A percentile compares a stretch with the other conserved stretches of the same genome.
Conservation (phyloP, 23 tunicate species). For the Styela clava region DNA sequence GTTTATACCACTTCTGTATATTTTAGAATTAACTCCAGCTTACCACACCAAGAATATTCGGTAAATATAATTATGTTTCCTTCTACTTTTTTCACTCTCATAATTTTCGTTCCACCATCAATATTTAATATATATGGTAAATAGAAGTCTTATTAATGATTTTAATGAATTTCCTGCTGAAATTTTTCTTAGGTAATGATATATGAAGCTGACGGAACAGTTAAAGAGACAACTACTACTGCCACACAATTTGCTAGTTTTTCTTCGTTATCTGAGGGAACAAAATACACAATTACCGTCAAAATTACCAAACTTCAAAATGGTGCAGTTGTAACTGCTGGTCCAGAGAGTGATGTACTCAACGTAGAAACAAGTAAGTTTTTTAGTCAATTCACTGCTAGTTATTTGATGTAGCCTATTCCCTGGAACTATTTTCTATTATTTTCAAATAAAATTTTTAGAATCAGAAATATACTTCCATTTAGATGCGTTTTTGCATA, state of each 20-base stretch:
- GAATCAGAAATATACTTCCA: too few species aligned
- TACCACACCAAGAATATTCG: neutral
- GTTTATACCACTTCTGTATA: neutral
- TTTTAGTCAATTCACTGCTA: too few species aligned
- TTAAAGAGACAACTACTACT: neutral
- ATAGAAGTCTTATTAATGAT: too few species aligned
- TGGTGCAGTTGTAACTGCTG: neutral
- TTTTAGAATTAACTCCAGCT: neutral
- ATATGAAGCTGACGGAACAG: neutral
- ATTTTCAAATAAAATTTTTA: too few species aligned
- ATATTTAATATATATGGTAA: too few species aligned
- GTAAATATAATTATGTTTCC: too few species aligned
- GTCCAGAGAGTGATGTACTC: neutral
- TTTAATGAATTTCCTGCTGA: too few species aligned
- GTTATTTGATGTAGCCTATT: too few species aligned
- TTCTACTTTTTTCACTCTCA: too few species aligned
- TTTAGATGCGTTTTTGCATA: too few species aligned
- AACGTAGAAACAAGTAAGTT: constrained; percentile 3
- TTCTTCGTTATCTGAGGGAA: neutral
- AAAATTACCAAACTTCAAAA: neutral
- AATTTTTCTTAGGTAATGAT: neutral
- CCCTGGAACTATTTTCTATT: too few species aligned
- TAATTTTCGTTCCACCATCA: too few species aligned
- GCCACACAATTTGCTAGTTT: neutral
- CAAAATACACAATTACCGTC: neutral